Evolutionary conservation across 2,888 invertebrate species (phyloP).

Genomic region (Acheta domesticus): DNA sequence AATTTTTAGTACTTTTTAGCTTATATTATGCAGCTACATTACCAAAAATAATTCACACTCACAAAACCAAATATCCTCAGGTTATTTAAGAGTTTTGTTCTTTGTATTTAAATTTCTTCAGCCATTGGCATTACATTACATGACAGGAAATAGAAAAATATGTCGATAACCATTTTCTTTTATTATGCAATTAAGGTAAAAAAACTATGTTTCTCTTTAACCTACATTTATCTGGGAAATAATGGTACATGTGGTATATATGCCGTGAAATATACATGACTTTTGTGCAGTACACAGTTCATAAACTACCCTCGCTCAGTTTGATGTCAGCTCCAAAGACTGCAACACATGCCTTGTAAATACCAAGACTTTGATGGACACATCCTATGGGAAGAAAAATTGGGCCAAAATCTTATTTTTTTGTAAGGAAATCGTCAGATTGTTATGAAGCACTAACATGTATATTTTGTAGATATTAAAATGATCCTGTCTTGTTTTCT

Average conservation of each 20-base stretch:
- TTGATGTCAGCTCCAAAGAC: conserved; percentile 3
- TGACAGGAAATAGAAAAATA: conserved; percentile 18
- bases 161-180: neutral
- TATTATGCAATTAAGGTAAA: conserved; percentile 18
- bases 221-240: neutral
- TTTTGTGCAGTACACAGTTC: neutral
- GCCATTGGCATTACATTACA: neutral
- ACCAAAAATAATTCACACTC: conserved; percentile 25
- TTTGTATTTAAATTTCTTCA: conserved; percentile 20
- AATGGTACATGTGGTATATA: conserved; percentile 21
- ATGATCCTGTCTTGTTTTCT: conserved; percentile 31
- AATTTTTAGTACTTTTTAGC: conserved; percentile 19
- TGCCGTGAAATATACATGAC: conserved; percentile 21
- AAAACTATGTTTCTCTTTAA: conserved; percentile 12
- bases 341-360: neutral
- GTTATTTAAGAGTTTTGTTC: conserved; percentile 25
- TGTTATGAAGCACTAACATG: conserved; percentile 28
- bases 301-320: neutral
- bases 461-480: conserved; percentile 36
- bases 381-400: conserved; percentile 31
- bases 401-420: conserved; percentile 29
- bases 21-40: conserved; percentile 22
- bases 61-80: conserved; percentile 30
- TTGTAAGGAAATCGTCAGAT: conserved; percentile 11
- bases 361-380: conserved; percentile 20